phyloP scores from a whole-genome alignment of 2,797 vertebrate genomes.

The Salarias fasciatus region DNA sequence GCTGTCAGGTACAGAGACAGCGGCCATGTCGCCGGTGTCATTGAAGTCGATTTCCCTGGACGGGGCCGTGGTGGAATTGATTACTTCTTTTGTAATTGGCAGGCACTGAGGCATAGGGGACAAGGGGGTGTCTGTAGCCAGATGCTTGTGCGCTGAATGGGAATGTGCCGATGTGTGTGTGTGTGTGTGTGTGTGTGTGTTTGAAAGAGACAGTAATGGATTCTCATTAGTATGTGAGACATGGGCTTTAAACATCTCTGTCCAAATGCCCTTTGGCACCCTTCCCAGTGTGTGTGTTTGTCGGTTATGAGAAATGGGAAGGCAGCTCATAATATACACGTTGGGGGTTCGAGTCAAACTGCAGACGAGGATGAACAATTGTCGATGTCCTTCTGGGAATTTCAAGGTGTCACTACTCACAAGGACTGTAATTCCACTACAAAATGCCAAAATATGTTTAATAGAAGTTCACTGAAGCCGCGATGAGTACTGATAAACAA shows the following conservation, averaged over 20 bases:
- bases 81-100: constrained; percentile 84
- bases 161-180: constrained; percentile 55
- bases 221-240: constrained; percentile 79
- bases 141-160: constrained; percentile 73
- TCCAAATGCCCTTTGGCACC: constrained; percentile 73
- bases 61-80: constrained; percentile 73
- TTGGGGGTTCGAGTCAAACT: constrained; percentile 30
- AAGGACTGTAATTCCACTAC: constrained; percentile 9
- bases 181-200: constrained; percentile 19
- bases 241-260: constrained; percentile 75
- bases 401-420: constrained; percentile 18
- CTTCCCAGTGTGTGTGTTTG: constrained; percentile 61
- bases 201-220: constrained; percentile 68
- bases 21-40: constrained; percentile 69
- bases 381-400: constrained; percentile 1
- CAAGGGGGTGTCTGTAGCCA: constrained; percentile 70
- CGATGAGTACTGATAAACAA: not conserved
- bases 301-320: constrained; percentile 55
- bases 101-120: constrained; percentile 76
- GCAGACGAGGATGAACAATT: constrained; percentile 8
- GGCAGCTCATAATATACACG: constrained; percentile 51
- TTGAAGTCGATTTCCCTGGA: constrained; percentile 78
- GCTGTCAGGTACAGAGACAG: constrained; percentile 73
- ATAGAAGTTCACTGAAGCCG: not conserved
- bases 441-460: not conserved